Conservation (phyloP, 2,113 vertebrate species). For the Semnornis frantzii region DNA sequence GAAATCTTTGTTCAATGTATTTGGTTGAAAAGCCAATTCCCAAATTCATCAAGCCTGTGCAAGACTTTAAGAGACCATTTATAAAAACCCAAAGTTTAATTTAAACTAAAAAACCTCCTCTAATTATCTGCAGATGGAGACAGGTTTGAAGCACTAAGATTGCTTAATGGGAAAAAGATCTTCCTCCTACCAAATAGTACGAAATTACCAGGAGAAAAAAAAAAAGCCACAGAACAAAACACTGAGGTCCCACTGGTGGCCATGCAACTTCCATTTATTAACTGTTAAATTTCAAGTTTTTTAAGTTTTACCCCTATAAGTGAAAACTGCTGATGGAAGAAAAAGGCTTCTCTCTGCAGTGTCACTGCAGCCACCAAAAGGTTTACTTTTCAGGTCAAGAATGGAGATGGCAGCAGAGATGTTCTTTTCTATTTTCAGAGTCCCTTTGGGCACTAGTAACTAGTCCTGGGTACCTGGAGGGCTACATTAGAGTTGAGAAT, state of each 20-base stretch:
- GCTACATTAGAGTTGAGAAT: accelerated
- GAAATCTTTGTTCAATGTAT: not conserved
- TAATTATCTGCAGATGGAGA: slow-evolving; percentile 21
- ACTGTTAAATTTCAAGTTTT: not conserved
- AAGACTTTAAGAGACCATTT: not conserved
- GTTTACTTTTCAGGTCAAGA: not conserved
- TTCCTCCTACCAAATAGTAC: not conserved
- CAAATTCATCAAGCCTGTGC: not conserved
- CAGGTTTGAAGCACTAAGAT: not conserved
- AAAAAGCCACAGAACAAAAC: not conserved
- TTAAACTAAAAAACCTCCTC: not conserved
- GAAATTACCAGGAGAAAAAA: not conserved
- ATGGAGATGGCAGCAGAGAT: not conserved
- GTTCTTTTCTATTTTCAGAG: not conserved
- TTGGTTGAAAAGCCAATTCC: not conserved
- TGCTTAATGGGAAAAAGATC: not conserved
- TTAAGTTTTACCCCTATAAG: not conserved
- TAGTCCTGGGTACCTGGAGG: not conserved
- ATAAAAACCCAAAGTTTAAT: not conserved
- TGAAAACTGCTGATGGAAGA: not conserved
- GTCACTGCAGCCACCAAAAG: not conserved
- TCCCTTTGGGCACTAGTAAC: not conserved
- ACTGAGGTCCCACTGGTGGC: not conserved
- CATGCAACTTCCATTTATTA: not conserved
- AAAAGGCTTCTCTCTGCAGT: not conserved